Evolutionary conservation across 2,888 invertebrate species (phyloP).

Genomic region (Thecophora atra): DNA sequence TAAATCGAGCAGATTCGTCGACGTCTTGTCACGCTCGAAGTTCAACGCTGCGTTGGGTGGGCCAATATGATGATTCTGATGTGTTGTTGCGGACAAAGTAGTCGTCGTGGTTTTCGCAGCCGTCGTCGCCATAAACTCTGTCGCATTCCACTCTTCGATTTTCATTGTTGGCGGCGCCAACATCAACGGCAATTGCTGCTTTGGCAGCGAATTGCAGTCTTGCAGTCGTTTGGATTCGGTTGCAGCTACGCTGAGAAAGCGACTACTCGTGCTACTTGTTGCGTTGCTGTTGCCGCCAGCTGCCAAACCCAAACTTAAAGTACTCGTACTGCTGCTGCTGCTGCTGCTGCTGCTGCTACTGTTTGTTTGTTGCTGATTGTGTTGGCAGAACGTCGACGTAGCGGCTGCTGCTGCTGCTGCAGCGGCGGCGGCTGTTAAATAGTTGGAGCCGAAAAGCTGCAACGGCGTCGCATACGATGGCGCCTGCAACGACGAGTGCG

Average conservation of each 20-base stretch:
- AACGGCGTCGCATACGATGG: conserved; percentile 68
- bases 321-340: conserved; percentile 47
- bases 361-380: conserved; percentile 72
- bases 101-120: conserved; percentile 50
- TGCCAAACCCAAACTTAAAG: conserved; percentile 56
- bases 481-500: conserved; percentile 55
- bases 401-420: conserved; percentile 62
- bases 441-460: conserved; percentile 72
- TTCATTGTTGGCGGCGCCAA: conserved; percentile 70
- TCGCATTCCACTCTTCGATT: conserved; percentile 73
- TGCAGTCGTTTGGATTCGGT: conserved; percentile 34
- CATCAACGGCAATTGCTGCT: conserved; percentile 47
- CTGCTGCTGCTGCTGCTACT: conserved; percentile 65
- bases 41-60: conserved; percentile 1
- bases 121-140: conserved; percentile 46
- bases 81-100: conserved; percentile 32
- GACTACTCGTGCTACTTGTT: conserved; percentile 54
- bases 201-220: conserved; percentile 41
- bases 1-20: conserved; percentile 45
- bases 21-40: conserved; percentile 21
- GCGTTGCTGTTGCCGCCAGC: conserved; percentile 47
- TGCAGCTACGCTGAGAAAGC: conserved; percentile 55
- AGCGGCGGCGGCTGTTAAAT: conserved; percentile 67
- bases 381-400: conserved; percentile 68
- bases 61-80: conserved; percentile 18